Evolutionary conservation across 2,888 invertebrate species (phyloP).

Genomic region (Magallana nippona): DNA sequence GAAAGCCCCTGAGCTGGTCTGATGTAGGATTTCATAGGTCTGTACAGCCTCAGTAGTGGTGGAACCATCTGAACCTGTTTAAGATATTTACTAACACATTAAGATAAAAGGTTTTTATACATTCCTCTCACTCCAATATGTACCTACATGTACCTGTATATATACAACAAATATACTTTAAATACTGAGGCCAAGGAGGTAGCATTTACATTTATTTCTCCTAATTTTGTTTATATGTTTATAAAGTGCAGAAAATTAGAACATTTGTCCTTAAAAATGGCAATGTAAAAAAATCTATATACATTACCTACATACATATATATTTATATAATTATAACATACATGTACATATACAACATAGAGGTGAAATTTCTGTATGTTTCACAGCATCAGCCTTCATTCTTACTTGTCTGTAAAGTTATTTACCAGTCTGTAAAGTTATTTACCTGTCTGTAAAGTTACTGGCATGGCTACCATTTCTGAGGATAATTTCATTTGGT

Average conservation of each 20-base stretch:
- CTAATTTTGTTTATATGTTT: too few species aligned
- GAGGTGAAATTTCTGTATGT: background rate
- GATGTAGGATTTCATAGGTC: conserved; percentile 72
- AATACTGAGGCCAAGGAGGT: too few species aligned
- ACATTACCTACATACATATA: too few species aligned
- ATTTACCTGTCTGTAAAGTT: conserved; percentile 52
- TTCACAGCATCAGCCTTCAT: too few species aligned
- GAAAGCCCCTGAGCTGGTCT: conserved; percentile 69
- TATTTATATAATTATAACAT: too few species aligned
- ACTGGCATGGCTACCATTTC: conserved; percentile 47
- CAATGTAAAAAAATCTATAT: too few species aligned
- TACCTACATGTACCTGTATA: too few species aligned
- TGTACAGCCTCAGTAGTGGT: conserved; percentile 57
- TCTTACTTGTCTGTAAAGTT: conserved; percentile 50
- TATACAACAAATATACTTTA: too few species aligned
- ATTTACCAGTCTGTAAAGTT: conserved; percentile 52
- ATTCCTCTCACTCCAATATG: too few species aligned
- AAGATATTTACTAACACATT: background rate
- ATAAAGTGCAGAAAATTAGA: too few species aligned
- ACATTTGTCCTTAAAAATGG: too few species aligned
- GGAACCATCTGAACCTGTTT: conserved; percentile 7
- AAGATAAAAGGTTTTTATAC: background rate
- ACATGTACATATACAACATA: background rate
- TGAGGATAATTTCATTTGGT: conserved; percentile 42
- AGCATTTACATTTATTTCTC: too few species aligned